Base-by-base conservation (phyloP, 1,140 invertebrate species). In the Dendroctonus valens region DNA sequence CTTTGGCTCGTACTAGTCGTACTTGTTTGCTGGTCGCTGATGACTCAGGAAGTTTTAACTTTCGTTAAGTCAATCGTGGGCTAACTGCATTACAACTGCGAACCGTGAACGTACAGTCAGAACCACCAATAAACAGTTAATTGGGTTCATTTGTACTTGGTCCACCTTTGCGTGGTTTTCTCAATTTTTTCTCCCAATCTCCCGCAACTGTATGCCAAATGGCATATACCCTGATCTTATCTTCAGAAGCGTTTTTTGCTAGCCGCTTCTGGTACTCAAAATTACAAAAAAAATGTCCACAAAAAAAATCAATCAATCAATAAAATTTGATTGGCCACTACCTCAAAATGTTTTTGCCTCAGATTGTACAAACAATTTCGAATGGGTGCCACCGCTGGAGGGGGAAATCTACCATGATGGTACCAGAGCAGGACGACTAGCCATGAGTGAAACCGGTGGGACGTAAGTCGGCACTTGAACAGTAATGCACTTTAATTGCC, bases 21-120 rank as follows among this genome's bases (percentile, higher is more conserved):
- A 51, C 15, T 51, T 51, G 11, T 11, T 11, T 51, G 11, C 41
- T 55, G 38, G 37, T 40, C 39, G 55, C 15, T 41, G 46, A 40
- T 60, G 59, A 60, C 59, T 60, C 59, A 60, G 44, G 46, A 51
- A 50, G 48, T 60, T 58, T 46, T 60, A 60, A 60, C 46, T 60
- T 60, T 60, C 59, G 59, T 60, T 60, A 50, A 60, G 41, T 51
- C 59, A 42, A 51, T 38, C 48, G 59, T 60, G 59, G 59, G 46
- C 42, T 46, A 59, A 59, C 52, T 46, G 55, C 55, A n/a, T 14
- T 59, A 59, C 55, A 9, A 59, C 42, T 26, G 41, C 41, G 41
- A 42, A 59, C 55, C 14, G 12, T 48, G 26, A 48, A 48, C 6
- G 59, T 60, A 60, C 59, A 50, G 46, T 60, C 55, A n/a, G 55